phyloP scores from a whole-genome alignment of 2,113 vertebrate genomes.

The Eonycteris spelaea region DNA sequence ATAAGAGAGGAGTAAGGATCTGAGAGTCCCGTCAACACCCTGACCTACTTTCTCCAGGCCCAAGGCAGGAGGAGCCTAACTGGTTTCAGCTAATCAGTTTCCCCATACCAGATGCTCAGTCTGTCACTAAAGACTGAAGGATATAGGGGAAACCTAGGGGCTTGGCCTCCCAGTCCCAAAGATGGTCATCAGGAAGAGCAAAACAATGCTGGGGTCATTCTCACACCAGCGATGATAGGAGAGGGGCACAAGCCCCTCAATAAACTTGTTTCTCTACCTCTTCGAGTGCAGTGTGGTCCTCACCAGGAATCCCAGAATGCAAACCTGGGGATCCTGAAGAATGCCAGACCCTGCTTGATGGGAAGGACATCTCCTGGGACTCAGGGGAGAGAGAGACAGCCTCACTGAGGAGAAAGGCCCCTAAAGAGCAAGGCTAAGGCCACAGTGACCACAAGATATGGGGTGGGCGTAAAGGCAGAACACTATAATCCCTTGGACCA shows the following conservation, averaged over 20 bases:
- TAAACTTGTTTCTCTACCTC: conserved; percentile 50
- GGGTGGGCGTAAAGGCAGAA: too few species aligned
- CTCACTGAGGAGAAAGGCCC: neutral
- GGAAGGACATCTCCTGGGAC: neutral
- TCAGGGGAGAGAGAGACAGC: neutral
- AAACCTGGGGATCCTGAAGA: neutral
- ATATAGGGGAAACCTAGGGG: neutral
- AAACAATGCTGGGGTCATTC: neutral
- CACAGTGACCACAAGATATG: neutral
- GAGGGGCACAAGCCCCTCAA: neutral
- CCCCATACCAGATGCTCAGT: neutral
- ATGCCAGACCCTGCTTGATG: neutral
- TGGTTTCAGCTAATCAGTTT: neutral
- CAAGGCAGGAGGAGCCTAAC: neutral
- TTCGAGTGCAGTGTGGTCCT: conserved; percentile 29
- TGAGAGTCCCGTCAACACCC: neutral
- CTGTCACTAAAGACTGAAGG: neutral
- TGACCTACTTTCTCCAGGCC: neutral
- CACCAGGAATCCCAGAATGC: neutral
- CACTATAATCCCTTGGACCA: neutral
- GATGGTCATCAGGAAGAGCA: neutral
- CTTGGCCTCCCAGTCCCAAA: neutral
- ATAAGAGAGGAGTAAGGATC: neutral
- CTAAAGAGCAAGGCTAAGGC: neutral
- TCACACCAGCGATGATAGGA: neutral